A percentile compares a stretch with the other conserved stretches of the same genome.
phyloP scores from a whole-genome alignment of 2,888 invertebrate genomes.

The Nasonovia ribisnigri region DNA sequence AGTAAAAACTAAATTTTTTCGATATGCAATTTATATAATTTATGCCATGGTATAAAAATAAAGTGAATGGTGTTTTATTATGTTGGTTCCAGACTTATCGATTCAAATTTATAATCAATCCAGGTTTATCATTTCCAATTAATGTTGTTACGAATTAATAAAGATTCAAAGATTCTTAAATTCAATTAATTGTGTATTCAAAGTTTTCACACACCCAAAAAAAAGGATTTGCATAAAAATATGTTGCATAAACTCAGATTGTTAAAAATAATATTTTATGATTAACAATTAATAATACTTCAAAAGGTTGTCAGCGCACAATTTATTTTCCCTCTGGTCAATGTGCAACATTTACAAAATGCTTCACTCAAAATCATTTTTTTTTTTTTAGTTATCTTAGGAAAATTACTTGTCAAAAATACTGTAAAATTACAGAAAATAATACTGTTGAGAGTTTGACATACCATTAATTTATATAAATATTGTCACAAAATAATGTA shows the following conservation, averaged over 20 bases:
- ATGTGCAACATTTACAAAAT: neutral
- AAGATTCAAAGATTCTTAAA: no score
- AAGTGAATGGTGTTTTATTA: no score
- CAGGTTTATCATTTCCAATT: no score
- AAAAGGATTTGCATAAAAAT: neutral
- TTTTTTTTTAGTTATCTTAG: neutral
- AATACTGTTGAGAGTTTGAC: neutral
- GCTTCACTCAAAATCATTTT: neutral
- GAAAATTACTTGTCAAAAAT: neutral
- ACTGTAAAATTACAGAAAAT: neutral
- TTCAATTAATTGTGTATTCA: no score
- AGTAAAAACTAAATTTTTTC: no score
- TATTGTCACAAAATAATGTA: neutral
- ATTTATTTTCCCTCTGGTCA: neutral
- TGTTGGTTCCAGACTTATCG: no score
- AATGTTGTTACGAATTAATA: no score
- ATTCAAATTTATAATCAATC: no score
- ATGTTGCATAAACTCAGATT: neutral
- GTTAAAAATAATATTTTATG: neutral
- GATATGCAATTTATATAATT: no score
- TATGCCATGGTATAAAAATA: no score
- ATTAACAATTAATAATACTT: neutral
- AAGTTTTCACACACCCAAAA: neutral
- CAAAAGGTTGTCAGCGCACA: neutral
- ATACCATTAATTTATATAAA: neutral